Evolutionary conservation across 37 sponge, comb jelly and placozoan species (phyloP), one percentile per base, ranked within the genome.

Genomic region (Beroe forskalii): DNA sequence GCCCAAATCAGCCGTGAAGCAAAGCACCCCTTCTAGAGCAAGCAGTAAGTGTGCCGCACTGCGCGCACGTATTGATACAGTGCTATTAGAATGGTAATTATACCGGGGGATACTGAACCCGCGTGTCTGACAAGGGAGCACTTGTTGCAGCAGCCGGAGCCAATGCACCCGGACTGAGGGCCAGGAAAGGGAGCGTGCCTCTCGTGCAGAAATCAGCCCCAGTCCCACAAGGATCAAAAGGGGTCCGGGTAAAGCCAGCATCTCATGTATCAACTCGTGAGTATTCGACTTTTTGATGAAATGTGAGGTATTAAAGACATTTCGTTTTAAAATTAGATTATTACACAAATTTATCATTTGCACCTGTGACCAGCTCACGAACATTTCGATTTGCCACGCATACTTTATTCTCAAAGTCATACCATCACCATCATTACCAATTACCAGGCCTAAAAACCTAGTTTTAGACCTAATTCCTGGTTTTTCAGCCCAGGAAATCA

Each of bases 401-500:
- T n/a, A n/a, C n/a, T n/a, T n/a, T n/a, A n/a, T n/a, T n/a, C n/a
- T n/a, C n/a, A n/a, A n/a, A n/a, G n/a, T n/a, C n/a, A n/a, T n/a
- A n/a, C n/a, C n/a, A n/a, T n/a, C n/a, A n/a, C n/a, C n/a, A n/a
- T n/a, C n/a, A n/a, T n/a, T n/a, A n/a, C n/a, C n/a, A n/a, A n/a
- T n/a, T n/a, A n/a, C n/a, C n/a, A n/a, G n/a, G n/a, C n/a, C n/a
- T n/a, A n/a, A n/a, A n/a, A n/a, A n/a, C n/a, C n/a, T n/a, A n/a
- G n/a, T n/a, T n/a, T n/a, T n/a, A n/a, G n/a, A n/a, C n/a, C n/a
- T n/a, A n/a, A n/a, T n/a, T n/a, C n/a, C n/a, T n/a, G n/a, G n/a
- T n/a, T n/a, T n/a, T 36, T 69, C 72, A 69, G 72, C 72, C 39
- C 72, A 69, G 32, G 72, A 69, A 36, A 32, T 69, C 28, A 69